Conservation (phyloP, 2,888 invertebrate species). For the Nebria salina region DNA sequence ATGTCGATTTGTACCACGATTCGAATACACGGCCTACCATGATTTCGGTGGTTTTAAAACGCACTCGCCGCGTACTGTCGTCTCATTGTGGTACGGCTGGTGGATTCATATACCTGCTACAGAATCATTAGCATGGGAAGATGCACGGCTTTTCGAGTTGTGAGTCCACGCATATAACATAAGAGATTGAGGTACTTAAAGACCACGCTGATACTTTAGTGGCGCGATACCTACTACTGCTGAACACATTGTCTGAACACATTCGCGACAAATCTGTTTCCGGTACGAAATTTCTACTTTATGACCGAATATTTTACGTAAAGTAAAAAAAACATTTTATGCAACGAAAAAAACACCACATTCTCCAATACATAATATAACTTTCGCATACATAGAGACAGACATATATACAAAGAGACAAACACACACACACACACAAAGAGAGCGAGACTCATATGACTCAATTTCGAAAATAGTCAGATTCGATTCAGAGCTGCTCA, state of each 20-base stretch:
- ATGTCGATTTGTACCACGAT: conserved; percentile 34
- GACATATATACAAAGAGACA: no score
- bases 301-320: background rate
- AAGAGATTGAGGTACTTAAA: conserved; percentile 17
- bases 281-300: background rate
- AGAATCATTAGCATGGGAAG: conserved; percentile 61
- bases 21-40: background rate
- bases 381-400: no score
- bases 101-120: conserved; percentile 54
- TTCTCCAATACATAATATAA: no score
- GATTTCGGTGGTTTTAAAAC: conserved; percentile 21
- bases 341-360: no score
- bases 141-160: conserved; percentile 41
- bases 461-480: no score
- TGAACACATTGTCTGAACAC: background rate
- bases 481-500: no score
- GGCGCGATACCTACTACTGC: conserved; percentile 8
- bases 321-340: no score
- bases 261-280: conserved; percentile 35
- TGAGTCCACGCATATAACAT: background rate
- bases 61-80: conserved; percentile 47
- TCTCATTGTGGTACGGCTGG: conserved; percentile 51
- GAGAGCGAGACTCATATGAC: no score
- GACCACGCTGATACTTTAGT: conserved; percentile 19
- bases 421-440: no score